A percentile compares a stretch with the other conserved stretches of the same genome.
These are phyloP conservation scores for Dendronephthya gigantea DNA, from an alignment of 64 coral and sea anemone species.

Conservation along the genomic window DNA sequence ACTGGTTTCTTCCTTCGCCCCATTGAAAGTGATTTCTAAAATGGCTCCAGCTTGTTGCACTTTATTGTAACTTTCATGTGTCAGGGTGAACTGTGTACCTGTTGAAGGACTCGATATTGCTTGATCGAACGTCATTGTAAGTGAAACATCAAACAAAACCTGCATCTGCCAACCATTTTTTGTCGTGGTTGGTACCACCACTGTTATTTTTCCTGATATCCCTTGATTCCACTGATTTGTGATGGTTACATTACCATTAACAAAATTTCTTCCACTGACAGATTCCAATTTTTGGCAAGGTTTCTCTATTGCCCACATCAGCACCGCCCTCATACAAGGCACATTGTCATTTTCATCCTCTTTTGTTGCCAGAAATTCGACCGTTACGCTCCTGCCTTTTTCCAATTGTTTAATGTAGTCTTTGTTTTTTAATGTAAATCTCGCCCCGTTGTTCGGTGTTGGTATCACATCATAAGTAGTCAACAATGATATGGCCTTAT, in stretches of 20 bases:
- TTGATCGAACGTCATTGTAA: neutral
- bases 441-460: neutral
- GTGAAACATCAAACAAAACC: neutral
- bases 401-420: neutral
- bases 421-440: neutral
- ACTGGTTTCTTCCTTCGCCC: neutral
- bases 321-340: neutral
- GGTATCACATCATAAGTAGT: neutral
- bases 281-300: neutral
- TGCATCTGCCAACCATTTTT: neutral
- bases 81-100: neutral
- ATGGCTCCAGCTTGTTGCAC: neutral
- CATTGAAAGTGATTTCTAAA: neutral
- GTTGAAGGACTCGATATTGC: neutral
- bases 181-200: neutral
- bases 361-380: neutral
- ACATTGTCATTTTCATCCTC: neutral
- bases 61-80: neutral
- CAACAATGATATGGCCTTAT: neutral
- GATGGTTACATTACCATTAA: neutral
- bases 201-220: neutral
- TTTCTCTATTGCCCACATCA: neutral
- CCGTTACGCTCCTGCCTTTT: neutral
- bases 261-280: neutral
- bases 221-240: neutral